phyloP scores from a whole-genome alignment of 2,113 vertebrate genomes.

The Rousettus leschenaultii region DNA sequence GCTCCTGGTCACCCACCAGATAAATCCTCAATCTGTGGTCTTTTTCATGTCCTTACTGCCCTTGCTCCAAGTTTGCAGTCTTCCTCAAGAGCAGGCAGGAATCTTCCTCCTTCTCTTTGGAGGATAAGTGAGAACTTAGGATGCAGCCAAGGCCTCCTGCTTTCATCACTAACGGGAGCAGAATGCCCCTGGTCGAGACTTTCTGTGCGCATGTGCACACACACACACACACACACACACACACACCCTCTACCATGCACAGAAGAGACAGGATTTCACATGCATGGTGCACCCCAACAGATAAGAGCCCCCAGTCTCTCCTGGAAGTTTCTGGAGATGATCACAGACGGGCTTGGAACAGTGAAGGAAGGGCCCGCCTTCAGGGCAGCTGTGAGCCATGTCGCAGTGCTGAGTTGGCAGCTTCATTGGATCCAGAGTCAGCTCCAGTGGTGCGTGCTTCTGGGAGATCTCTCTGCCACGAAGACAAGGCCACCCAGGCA shows the following conservation, averaged over 20 bases:
- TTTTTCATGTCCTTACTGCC: too few relatives aligned
- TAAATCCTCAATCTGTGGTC: background rate
- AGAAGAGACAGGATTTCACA: background rate
- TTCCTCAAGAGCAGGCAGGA: background rate
- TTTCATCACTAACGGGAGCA: background rate
- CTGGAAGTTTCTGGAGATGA: background rate
- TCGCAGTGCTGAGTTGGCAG: background rate
- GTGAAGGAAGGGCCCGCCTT: background rate
- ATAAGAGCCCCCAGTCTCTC: background rate
- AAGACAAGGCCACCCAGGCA: conserved; percentile 60
- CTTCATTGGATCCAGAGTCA: background rate
- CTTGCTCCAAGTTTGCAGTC: too few relatives aligned
- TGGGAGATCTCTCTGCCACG: background rate
- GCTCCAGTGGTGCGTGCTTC: background rate
- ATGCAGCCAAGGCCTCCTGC: background rate
- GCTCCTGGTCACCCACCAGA: background rate
- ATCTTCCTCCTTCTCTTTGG: background rate
- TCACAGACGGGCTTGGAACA: background rate
- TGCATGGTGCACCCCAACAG: fast-evolving
- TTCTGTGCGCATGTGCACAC: background rate
- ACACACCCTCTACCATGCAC: too few relatives aligned
- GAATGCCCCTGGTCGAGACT: background rate
- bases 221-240: background rate
- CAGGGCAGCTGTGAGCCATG: background rate
- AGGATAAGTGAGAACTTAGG: background rate